Base-by-base conservation (phyloP, 2,113 vertebrate species). In the Eudyptes chrysolophus region DNA sequence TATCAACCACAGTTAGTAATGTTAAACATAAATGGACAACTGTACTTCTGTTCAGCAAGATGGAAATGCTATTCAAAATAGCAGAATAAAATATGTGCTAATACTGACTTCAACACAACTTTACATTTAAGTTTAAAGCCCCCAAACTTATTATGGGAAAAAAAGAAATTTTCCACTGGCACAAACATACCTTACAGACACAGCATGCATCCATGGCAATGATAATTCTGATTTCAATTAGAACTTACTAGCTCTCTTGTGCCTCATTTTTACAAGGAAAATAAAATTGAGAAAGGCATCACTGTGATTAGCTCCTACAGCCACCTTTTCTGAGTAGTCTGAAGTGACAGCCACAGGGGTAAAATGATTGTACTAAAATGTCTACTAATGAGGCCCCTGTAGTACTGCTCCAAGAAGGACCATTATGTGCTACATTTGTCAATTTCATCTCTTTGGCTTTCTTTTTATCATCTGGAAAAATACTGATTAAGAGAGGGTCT, bases 141-240 rank as follows among this genome's bases (percentile, higher is more conserved):
- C 72, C 77, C 46, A 74, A 74, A 84, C 40, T 90, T 91, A 89
- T 74, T 87, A 71, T 34, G 34, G 44, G 46, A 49, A 57, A 78
- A 72, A 86, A 70, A 48, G 44, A 87, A 89, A 90, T 97, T 95
- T 94, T 96, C 76, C 48, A 80, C 36, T 57, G 84, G 75, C 88
- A 64, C 94, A 96, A 94, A 46, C 89, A 92, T 96, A 97, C 74
- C 60, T 84, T 90, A 91, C 76, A 90, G 95, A 97, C 91, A 77
- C 76, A 89, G 83, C 92, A 80, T 96, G 96, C 61, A 94, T 96
- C 79, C 95, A 96, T 95, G 83, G 95, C 95, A 97, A 95, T 96
- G 97, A 97, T 92, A 97, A 97, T 97, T 96, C 85, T 97, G 84
- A 98, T 98, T 98, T 98, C 96, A 98, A 95, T 97, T 98, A 98